These are phyloP conservation scores for Sepioteuthis lessoniana DNA, from an alignment of 2,888 invertebrate species.

Conservation along the genomic window DNA sequence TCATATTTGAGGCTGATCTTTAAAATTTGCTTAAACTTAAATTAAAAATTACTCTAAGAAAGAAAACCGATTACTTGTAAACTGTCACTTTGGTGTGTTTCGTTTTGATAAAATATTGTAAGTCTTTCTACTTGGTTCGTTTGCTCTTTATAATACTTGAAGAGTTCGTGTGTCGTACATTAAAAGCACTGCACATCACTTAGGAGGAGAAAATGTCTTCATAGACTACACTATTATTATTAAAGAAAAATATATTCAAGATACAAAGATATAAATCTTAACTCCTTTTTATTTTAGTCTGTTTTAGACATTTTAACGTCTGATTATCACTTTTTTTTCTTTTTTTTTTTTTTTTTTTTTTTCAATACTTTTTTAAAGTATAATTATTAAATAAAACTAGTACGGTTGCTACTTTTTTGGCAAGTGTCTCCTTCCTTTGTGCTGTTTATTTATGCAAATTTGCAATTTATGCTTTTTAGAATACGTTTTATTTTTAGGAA, in stretches of 20 bases:
- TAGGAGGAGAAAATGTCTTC: background rate
- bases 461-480: background rate
- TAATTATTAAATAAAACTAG: background rate
- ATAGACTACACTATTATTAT: background rate
- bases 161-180: background rate
- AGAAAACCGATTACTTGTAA: background rate
- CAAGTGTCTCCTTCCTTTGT: too few species aligned
- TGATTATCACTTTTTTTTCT: background rate
- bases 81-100: too few species aligned
- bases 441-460: background rate
- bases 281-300: background rate
- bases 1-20: background rate
- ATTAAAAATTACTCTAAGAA: background rate
- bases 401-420: too few species aligned
- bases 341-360: too few species aligned
- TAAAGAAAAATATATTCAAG: too few species aligned
- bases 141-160: background rate
- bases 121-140: background rate
- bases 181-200: constrained; percentile 21
- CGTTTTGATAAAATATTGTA: background rate
- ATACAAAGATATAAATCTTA: background rate
- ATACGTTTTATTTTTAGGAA: background rate
- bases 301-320: too few species aligned
- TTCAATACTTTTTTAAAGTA: background rate
- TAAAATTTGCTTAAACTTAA: background rate